phyloP scores from a whole-genome alignment of 2,888 invertebrate species.

The Andrena hattorfiana region DNA sequence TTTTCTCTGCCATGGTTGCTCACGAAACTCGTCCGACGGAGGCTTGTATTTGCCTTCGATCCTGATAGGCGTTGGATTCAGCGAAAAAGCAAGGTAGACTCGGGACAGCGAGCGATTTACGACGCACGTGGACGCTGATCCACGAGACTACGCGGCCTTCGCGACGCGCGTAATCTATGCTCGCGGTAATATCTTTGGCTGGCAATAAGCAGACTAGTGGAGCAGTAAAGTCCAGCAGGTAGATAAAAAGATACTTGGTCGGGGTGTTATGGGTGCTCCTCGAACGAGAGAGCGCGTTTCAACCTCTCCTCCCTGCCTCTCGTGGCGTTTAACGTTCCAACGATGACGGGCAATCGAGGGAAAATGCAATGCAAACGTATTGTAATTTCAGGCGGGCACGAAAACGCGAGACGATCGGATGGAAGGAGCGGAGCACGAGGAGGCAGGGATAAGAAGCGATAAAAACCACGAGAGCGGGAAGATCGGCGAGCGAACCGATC shows the following conservation, averaged over 20 bases:
- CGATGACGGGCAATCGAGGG: background rate
- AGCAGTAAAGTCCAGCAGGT: slow-evolving; percentile 39
- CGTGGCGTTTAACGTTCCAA: background rate
- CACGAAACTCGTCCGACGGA: background rate
- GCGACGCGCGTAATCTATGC: slow-evolving; percentile 57
- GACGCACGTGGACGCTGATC: slow-evolving; percentile 30
- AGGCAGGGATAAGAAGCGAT: background rate
- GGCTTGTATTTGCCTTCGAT: background rate
- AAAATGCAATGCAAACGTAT: slow-evolving; percentile 20
- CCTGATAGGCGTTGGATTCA: background rate
- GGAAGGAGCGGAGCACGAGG: background rate
- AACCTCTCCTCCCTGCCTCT: background rate
- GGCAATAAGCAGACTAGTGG: slow-evolving; percentile 11
- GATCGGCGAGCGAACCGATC: slow-evolving; percentile 8
- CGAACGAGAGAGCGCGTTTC: slow-evolving; percentile 15
- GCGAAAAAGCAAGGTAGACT: slow-evolving; percentile 15
- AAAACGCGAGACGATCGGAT: slow-evolving; percentile 38
- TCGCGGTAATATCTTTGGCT: slow-evolving; percentile 13
- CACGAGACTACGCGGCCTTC: slow-evolving; percentile 52
- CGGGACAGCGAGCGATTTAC: slow-evolving; percentile 49
- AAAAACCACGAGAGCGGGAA: slow-evolving; percentile 41
- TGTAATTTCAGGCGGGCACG: slow-evolving; percentile 46
- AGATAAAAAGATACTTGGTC: slow-evolving; percentile 48
- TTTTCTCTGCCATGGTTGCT: background rate
- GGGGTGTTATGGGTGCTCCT: slow-evolving; percentile 41